Evolutionary conservation across 2,113 vertebrate species (phyloP).

Genomic region (Phyllopteryx taeniolatus): DNA sequence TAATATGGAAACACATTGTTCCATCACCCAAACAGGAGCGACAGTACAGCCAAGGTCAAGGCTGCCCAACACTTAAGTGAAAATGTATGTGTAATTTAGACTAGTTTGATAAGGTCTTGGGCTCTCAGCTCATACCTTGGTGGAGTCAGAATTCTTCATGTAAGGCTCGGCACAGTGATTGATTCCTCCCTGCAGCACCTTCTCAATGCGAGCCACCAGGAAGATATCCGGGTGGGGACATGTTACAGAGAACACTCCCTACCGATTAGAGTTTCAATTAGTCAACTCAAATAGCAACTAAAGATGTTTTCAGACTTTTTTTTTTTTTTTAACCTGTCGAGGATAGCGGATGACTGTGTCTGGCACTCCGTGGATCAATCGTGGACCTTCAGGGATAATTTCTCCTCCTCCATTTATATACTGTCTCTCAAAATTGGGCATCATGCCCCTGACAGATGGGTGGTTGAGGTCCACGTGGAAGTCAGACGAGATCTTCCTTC

Average conservation of each 20-base stretch:
- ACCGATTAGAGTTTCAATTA: conserved; percentile 1
- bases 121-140: conserved; percentile 80
- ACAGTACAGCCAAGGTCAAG: conserved; percentile 49
- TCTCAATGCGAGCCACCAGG: conserved; percentile 94
- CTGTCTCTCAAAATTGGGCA: conserved; percentile 66
- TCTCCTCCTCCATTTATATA: conserved; percentile 82
- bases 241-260: conserved; percentile 94
- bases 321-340: conserved; percentile 80
- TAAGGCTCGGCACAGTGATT: conserved; percentile 94
- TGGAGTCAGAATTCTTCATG: conserved; percentile 95
- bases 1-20: background rate
- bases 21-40: background rate
- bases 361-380: conserved; percentile 70
- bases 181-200: conserved; percentile 95
- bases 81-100: conserved; percentile 35
- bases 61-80: conserved; percentile 27
- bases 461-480: conserved; percentile 97
- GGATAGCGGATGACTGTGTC: conserved; percentile 86
- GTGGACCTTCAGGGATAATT: conserved; percentile 59
- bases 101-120: background rate
- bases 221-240: conserved; percentile 97
- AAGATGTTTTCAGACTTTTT: background rate
- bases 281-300: background rate
- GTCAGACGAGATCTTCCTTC: conserved; percentile 93
- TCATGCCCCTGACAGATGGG: conserved; percentile 85